Conservation (phyloP, 2,797 vertebrate species). For the Urocyon cinereoargenteus region DNA sequence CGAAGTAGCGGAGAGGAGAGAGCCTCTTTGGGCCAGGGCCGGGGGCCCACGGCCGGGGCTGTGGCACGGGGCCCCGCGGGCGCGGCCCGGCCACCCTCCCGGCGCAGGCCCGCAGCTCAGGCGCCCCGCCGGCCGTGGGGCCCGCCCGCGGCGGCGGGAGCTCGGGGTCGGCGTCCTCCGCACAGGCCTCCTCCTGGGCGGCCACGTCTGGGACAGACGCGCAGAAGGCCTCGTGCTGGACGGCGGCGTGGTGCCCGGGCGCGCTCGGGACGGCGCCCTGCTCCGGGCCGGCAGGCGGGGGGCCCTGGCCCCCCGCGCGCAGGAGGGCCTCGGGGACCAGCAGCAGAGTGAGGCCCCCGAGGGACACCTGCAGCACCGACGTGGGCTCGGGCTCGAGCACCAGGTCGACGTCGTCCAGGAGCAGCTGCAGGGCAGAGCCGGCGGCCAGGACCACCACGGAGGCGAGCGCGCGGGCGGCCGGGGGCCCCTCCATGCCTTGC, state of each 20-base stretch:
- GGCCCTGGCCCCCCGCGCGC: fast-evolving
- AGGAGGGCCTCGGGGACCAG: conserved; percentile 49
- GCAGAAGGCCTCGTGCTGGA: not conserved
- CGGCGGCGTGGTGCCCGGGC: fast-evolving
- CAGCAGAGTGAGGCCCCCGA: not conserved
- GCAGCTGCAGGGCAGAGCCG: not conserved
- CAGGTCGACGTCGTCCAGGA: not conserved
- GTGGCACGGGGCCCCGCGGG: not conserved
- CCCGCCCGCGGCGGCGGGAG: not conserved
- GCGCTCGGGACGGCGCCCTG: fast-evolving
- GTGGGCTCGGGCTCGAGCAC: not conserved
- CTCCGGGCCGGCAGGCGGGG: not conserved
- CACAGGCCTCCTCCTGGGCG: not conserved
- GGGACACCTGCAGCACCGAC: not conserved
- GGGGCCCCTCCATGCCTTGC: not conserved
- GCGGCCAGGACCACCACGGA: conserved; percentile 25
- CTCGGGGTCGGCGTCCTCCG: not conserved
- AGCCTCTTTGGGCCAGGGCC: not conserved
- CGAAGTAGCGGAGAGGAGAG: not conserved
- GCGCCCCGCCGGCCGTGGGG: not conserved
- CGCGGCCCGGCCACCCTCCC: fast-evolving
- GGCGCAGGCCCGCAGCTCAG: not conserved
- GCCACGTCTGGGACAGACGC: not conserved
- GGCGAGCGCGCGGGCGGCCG: not conserved
- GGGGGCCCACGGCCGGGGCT: not conserved